Percentiles rank a stretch among this genome's conserved stretches.
Conservation (phyloP, 2,888 invertebrate genomes). For the Esperia sulphurella region DNA sequence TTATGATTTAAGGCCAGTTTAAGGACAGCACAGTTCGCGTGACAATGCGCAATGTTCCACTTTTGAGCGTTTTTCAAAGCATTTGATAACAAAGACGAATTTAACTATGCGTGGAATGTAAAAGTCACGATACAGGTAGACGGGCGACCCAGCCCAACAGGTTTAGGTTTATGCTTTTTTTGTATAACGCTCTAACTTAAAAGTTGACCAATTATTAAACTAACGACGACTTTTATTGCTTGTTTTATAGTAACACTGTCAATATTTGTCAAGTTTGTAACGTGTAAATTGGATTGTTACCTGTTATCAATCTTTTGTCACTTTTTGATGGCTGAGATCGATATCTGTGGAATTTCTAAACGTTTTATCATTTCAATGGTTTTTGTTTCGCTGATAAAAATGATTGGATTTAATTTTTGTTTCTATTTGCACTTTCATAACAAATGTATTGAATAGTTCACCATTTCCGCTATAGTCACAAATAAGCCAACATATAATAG, state of each 20-base stretch:
- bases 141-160: conserved; percentile 24
- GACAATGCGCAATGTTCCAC: conserved; percentile 8
- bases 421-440: too few relatives aligned
- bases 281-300: conserved; percentile 7
- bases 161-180: conserved; percentile 24
- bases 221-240: conserved; percentile 2
- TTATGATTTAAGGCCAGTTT: conserved; percentile 1
- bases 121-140: conserved; percentile 36
- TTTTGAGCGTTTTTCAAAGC: background rate
- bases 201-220: conserved; percentile 10
- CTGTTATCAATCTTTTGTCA: conserved; percentile 1
- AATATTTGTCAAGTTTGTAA: background rate
- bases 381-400: too few relatives aligned
- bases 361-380: conserved; percentile 2
- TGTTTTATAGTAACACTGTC: background rate
- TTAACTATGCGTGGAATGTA: conserved; percentile 34
- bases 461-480: background rate
- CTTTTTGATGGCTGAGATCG: background rate
- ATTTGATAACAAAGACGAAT: conserved; percentile 4
- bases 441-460: background rate
- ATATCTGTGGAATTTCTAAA: conserved; percentile 3
- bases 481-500: conserved; percentile 38
- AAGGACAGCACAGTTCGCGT: conserved; percentile 2
- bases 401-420: too few relatives aligned
- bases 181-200: conserved; percentile 8